A percentile compares a stretch with the other conserved stretches of the same genome.
These are phyloP conservation scores for Sitodiplosis mosellana DNA, from an alignment of 1,140 invertebrate genomes.

Conservation along the genomic window DNA sequence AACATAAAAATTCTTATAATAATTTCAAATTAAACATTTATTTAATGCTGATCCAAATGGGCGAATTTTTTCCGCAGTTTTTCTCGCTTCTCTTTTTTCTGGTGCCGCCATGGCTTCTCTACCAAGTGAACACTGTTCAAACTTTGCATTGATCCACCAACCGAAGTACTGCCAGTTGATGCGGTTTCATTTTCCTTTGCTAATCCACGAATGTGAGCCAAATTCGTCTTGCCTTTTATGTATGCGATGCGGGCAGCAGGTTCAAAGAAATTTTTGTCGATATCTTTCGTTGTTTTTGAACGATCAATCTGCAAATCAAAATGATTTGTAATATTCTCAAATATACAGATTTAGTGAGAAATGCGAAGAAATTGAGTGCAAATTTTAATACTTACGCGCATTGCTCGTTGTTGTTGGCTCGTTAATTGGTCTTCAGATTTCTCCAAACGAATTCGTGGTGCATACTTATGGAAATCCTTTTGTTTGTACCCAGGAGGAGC, in stretches of 20 bases:
- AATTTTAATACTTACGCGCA: constrained; percentile 22
- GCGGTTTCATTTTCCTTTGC: constrained; percentile 2
- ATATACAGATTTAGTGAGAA: constrained; percentile 6
- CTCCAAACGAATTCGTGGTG: constrained; percentile 20
- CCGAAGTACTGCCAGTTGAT: constrained; percentile 3
- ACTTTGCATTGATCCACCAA: constrained; percentile 19
- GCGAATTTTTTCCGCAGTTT: constrained; percentile 65
- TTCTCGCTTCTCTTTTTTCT: constrained; percentile 66
- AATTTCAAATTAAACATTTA: no score
- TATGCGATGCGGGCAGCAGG: constrained; percentile 22
- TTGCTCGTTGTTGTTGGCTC: constrained; percentile 31
- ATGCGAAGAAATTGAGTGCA: neutral
- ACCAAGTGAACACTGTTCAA: constrained; percentile 10
- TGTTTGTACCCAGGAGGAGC: constrained; percentile 63
- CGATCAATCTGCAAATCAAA: neutral
- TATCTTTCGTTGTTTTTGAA: constrained; percentile 24
- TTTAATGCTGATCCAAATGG: constrained; percentile 56
- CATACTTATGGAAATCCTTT: constrained; percentile 44
- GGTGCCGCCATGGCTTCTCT: constrained; percentile 66
- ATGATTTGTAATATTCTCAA: neutral
- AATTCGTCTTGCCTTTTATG: constrained; percentile 30
- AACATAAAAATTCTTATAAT: neutral
- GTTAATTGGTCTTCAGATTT: constrained; percentile 26
- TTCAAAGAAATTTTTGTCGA: constrained; percentile 40
- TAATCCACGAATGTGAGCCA: constrained; percentile 15